Percentiles rank a stretch among this genome's conserved stretches.
Conservation (phyloP, 2,113 vertebrate genomes). For the Hyperopisus bebe region DNA sequence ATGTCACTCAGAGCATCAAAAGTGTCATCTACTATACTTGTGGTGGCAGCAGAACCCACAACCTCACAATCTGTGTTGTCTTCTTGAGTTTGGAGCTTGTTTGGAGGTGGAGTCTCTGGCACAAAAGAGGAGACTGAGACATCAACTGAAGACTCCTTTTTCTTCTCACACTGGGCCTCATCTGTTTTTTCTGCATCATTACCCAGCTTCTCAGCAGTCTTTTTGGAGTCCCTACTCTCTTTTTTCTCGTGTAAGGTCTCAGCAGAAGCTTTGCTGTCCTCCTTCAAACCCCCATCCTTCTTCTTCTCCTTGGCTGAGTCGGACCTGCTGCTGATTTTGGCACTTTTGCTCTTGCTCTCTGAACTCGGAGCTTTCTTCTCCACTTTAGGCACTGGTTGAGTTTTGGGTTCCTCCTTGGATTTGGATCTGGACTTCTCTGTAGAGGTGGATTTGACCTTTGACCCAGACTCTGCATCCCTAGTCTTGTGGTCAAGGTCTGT, state of each 20-base stretch:
- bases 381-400: slow-evolving; percentile 44
- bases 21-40: slow-evolving; percentile 58
- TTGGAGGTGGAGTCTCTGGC: slow-evolving; percentile 8
- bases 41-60: slow-evolving; percentile 40
- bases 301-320: slow-evolving; percentile 64
- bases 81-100: slow-evolving; percentile 26
- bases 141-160: slow-evolving; percentile 1
- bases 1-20: slow-evolving; percentile 57
- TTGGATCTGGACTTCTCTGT: slow-evolving; percentile 70
- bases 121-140: slow-evolving; percentile 22
- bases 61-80: slow-evolving; percentile 57
- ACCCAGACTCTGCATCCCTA: slow-evolving; percentile 57
- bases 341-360: slow-evolving; percentile 59
- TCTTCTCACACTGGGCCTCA: slow-evolving; percentile 40
- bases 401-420: slow-evolving; percentile 65
- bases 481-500: slow-evolving; percentile 67
- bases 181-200: slow-evolving; percentile 49
- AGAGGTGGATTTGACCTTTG: slow-evolving; percentile 51
- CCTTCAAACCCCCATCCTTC: slow-evolving; percentile 65
- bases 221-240: slow-evolving; percentile 48
- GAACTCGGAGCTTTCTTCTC: slow-evolving; percentile 68
- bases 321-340: slow-evolving; percentile 45
- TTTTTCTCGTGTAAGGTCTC: slow-evolving; percentile 52
- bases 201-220: slow-evolving; percentile 46
- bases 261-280: slow-evolving; percentile 59